Percentiles rank a stretch among this genome's conserved stretches.
Evolutionary conservation across 1,140 invertebrate species (phyloP).

Genomic region (Pentalonia nigronervosa): DNA sequence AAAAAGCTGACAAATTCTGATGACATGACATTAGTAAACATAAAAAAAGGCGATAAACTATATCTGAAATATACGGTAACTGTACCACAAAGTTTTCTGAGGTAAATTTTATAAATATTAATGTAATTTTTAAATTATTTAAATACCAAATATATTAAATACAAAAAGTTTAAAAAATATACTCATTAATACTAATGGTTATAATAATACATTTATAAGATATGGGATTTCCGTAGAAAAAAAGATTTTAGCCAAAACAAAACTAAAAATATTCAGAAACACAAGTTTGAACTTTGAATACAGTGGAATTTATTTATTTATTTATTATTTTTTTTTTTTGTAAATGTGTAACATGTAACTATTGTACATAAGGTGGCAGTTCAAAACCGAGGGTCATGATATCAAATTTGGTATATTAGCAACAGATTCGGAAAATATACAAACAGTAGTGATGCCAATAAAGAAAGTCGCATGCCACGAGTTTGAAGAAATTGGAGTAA

Average conservation of each 20-base stretch:
- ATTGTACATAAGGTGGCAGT: constrained; percentile 80
- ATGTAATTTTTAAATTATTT: neutral
- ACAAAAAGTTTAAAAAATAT: no score
- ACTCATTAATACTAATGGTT: neutral
- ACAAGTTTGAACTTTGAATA: neutral
- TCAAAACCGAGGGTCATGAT: constrained; percentile 84
- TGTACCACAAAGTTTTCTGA: constrained; percentile 72
- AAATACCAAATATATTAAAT: neutral
- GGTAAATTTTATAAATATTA: constrained; percentile 65
- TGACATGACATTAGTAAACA: constrained; percentile 72
- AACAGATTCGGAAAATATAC: constrained; percentile 71
- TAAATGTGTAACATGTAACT: neutral
- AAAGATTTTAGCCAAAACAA: neutral
- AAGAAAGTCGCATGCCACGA: constrained; percentile 78
- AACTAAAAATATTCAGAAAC: neutral
- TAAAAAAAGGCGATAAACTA: constrained; percentile 79
- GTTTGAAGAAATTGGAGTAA: constrained; percentile 78
- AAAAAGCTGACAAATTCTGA: constrained; percentile 65
- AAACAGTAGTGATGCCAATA: constrained; percentile 72
- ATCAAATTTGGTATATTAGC: constrained; percentile 84
- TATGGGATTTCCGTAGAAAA: neutral
- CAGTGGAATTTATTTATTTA: neutral
- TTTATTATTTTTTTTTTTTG: no score
- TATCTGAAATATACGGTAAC: constrained; percentile 72
- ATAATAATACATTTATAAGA: neutral